Evolutionary conservation across 2,888 invertebrate genomes (phyloP).

Genomic region (Xestia ashworthii): DNA sequence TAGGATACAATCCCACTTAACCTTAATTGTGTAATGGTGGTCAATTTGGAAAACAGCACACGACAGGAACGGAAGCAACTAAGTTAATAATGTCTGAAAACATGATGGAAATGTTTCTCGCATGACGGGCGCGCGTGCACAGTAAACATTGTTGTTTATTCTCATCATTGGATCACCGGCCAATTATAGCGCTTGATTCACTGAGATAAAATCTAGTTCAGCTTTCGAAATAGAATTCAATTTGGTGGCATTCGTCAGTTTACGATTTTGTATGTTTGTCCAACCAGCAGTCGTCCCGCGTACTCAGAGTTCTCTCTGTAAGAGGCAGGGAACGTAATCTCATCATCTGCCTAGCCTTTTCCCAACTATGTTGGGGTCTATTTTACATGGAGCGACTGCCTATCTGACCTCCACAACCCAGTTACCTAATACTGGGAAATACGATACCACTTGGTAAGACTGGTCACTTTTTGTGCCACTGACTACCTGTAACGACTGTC

Average conservation of each 20-base stretch:
- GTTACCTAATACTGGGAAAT: too few species aligned
- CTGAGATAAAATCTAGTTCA: slow-evolving; percentile 50
- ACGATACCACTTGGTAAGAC: too few species aligned
- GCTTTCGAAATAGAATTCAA: slow-evolving; percentile 36
- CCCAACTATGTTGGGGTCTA: too few species aligned
- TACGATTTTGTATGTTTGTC: background rate
- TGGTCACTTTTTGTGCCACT: too few species aligned
- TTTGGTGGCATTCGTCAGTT: slow-evolving; percentile 14
- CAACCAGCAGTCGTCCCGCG: background rate
- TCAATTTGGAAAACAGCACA: slow-evolving; percentile 68
- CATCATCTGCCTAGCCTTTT: too few species aligned
- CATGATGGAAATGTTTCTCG: slow-evolving; percentile 79
- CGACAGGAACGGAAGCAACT: slow-evolving; percentile 71
- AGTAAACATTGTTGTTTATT: slow-evolving; percentile 66
- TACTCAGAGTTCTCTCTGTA: background rate
- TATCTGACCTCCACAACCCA: too few species aligned
- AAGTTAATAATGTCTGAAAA: slow-evolving; percentile 76
- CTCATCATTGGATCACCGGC: slow-evolving; percentile 66
- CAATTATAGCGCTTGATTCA: slow-evolving; percentile 63
- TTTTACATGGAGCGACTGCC: too few species aligned
- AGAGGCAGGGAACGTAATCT: too few species aligned
- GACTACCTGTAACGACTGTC: too few species aligned
- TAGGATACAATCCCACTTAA: slow-evolving; percentile 66
- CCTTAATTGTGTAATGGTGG: slow-evolving; percentile 68
- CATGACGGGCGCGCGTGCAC: slow-evolving; percentile 72